Percentiles rank a stretch among this genome's conserved stretches.
These are phyloP conservation scores for Apotomis turbidana DNA, from an alignment of 2,888 invertebrate species.

Conservation along the genomic window DNA sequence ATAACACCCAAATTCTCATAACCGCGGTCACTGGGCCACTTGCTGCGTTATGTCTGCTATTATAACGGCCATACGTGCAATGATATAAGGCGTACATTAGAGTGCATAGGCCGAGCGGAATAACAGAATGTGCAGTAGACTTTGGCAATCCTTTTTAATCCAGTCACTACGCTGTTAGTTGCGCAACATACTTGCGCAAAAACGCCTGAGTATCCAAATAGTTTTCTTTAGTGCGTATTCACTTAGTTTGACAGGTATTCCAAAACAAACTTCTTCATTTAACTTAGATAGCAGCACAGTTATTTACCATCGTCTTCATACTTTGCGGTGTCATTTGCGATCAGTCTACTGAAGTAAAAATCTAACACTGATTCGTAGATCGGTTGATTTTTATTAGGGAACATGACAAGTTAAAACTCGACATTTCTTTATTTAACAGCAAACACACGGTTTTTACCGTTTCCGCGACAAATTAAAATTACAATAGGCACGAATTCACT, in stretches of 20 bases:
- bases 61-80: constrained; percentile 1
- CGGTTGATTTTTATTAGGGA: constrained; percentile 15
- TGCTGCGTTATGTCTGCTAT: neutral
- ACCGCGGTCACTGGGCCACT: constrained; percentile 32
- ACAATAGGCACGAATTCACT: constrained; percentile 9
- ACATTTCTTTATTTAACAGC: constrained; percentile 1
- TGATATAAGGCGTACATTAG: constrained; percentile 27
- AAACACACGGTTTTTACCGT: neutral
- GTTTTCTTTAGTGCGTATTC: constrained; percentile 5
- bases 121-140: constrained; percentile 15
- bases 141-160: constrained; percentile 32
- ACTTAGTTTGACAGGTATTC: neutral
- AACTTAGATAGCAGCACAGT: neutral
- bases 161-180: constrained; percentile 27
- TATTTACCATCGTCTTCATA: constrained; percentile 33
- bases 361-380: constrained; percentile 33
- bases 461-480: constrained; percentile 12
- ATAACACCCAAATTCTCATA: constrained; percentile 29
- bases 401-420: neutral
- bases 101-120: neutral
- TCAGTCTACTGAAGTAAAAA: constrained; percentile 28
- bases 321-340: constrained; percentile 29
- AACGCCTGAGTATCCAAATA: constrained; percentile 10
- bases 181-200: constrained; percentile 28
- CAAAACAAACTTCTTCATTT: neutral